phyloP scores from a whole-genome alignment of 2,888 invertebrate species.

The Yponomeuta malinellus region DNA sequence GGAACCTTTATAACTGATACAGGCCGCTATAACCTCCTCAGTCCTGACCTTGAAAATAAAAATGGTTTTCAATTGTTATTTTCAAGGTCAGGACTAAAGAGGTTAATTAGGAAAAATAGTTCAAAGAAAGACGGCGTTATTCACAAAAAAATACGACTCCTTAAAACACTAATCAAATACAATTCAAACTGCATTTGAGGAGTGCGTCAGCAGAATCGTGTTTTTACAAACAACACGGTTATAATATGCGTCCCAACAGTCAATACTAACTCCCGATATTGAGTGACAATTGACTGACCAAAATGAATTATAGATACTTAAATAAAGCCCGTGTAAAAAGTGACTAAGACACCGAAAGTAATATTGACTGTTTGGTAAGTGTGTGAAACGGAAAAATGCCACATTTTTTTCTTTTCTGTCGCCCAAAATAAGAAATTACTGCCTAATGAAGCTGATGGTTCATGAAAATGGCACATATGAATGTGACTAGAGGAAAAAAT shows the following conservation, averaged over 20 bases:
- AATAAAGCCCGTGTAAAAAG: constrained; percentile 8
- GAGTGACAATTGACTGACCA: constrained; percentile 21
- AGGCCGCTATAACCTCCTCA: constrained; percentile 39
- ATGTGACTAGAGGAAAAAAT: constrained; percentile 40
- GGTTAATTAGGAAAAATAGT: constrained; percentile 20
- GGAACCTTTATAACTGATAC: constrained; percentile 60
- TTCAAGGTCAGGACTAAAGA: too few species aligned
- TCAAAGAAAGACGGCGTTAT: constrained; percentile 14
- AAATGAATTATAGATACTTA: neutral
- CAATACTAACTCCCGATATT: constrained; percentile 24
- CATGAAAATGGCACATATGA: constrained; percentile 42
- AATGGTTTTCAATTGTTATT: too few species aligned
- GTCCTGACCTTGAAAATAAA: too few species aligned
- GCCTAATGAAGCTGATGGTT: constrained; percentile 18
- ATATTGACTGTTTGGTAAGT: neutral
- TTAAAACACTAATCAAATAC: too few species aligned
- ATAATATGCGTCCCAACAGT: neutral
- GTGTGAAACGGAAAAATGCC: constrained; percentile 14
- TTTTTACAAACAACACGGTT: neutral
- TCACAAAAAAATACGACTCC: too few species aligned
- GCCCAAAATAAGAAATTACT: neutral
- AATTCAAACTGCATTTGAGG: too few species aligned
- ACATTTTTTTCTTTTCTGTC: constrained; percentile 14
- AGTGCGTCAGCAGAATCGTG: too few species aligned
- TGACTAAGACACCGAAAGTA: neutral